Evolutionary conservation across 2,888 invertebrate genomes (phyloP).

Genomic region (Zhuqinia jingwanae): DNA sequence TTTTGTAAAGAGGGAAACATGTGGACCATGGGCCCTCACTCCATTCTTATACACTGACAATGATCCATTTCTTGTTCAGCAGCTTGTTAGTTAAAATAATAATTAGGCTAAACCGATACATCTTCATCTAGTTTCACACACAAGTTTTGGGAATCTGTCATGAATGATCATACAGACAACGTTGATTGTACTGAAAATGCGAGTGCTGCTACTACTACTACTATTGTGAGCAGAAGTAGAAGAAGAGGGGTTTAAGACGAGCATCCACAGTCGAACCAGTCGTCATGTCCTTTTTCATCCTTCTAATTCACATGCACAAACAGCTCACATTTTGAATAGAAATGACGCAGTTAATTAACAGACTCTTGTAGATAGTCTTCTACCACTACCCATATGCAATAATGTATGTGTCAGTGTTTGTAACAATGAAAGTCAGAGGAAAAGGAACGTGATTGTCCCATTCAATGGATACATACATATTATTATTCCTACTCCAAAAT

Average conservation of each 20-base stretch:
- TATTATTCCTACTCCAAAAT: background rate
- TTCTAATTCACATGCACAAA: background rate
- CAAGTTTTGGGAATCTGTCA: slow-evolving; percentile 31
- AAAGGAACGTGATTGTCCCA: background rate
- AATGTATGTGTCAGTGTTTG: background rate
- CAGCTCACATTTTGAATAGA: slow-evolving; percentile 16
- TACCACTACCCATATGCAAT: no score
- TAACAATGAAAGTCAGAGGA: background rate
- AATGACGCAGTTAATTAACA: slow-evolving; percentile 50
- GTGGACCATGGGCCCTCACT: background rate
- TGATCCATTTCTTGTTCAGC: slow-evolving; percentile 55
- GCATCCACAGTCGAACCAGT: no score
- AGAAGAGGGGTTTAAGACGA: background rate
- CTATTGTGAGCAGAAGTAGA: background rate
- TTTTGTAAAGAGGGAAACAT: no score
- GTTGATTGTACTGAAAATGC: slow-evolving; percentile 3
- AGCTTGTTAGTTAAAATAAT: slow-evolving; percentile 61
- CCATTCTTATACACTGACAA: slow-evolving; percentile 45
- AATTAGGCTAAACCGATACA: slow-evolving; percentile 61
- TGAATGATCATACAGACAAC: slow-evolving; percentile 32
- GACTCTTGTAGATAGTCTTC: slow-evolving; percentile 10
- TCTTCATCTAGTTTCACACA: slow-evolving; percentile 47
- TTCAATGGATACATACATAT: no score
- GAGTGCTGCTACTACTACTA: no score
- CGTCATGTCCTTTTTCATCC: background rate